phyloP scores from a whole-genome alignment of 1,140 invertebrate species.

The Pectinophora gossypiella region DNA sequence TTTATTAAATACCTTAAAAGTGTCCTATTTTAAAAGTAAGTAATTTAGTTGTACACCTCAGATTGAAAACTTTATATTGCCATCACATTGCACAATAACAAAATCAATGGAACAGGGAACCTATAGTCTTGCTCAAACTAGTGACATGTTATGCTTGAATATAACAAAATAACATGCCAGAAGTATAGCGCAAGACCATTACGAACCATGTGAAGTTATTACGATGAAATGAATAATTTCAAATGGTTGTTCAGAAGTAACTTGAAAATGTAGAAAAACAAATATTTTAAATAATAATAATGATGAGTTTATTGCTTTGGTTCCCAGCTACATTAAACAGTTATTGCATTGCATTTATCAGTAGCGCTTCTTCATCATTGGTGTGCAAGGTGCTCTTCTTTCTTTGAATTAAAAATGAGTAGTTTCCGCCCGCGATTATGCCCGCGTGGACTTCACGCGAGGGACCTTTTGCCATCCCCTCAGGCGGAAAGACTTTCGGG shows the following conservation, averaged over 20 bases:
- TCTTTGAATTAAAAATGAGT: too few relatives aligned
- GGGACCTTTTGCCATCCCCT: too few relatives aligned
- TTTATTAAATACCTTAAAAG: not conserved
- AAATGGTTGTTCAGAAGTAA: slow-evolving; percentile 14
- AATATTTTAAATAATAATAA: not conserved
- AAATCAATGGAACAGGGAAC: slow-evolving; percentile 29
- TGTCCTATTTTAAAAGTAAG: not conserved
- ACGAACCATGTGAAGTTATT: slow-evolving; percentile 7
- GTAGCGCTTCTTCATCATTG: slow-evolving; percentile 33
- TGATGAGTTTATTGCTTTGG: not conserved
- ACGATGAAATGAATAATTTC: slow-evolving; percentile 9
- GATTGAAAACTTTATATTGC: slow-evolving; percentile 51
- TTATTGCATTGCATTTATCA: slow-evolving; percentile 18
- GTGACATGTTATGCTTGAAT: slow-evolving; percentile 19
- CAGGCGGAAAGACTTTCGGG: too few relatives aligned
- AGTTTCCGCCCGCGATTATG: too few relatives aligned
- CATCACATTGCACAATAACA: slow-evolving; percentile 44
- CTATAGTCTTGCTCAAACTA: slow-evolving; percentile 17
- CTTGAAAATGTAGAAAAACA: too few relatives aligned
- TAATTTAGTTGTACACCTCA: slow-evolving; percentile 24
- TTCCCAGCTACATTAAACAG: not conserved
- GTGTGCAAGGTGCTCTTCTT: too few relatives aligned
- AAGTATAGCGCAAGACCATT: slow-evolving; percentile 5
- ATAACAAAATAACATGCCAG: slow-evolving; percentile 10
- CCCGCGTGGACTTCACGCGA: too few relatives aligned